Base-by-base conservation (phyloP, 2,797 vertebrate genomes). In the Gallinago stenura region DNA sequence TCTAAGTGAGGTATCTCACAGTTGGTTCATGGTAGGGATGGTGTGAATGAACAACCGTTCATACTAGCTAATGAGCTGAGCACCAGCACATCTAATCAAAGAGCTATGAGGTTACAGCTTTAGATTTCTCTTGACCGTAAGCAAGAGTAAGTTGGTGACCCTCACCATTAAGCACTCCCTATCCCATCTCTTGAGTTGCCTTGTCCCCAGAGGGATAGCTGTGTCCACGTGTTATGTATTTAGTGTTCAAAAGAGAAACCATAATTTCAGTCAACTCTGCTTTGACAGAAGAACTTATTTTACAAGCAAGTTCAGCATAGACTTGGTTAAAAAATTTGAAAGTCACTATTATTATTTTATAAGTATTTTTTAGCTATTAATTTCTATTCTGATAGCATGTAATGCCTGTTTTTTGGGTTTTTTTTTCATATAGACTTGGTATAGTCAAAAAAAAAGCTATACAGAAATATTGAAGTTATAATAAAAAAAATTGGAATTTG, bases 321-420 rank as follows among this genome's bases (percentile, higher is more conserved):
- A 60, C 13, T 39, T 57, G 12, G 13, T 69, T 90, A 25, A 75
- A 81, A 66, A 78, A 43, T 3, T 24, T 68, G 12, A 2, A 75
- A 68, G 26, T 45, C 4, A 12, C 8, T 37, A 0, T 45, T 60
- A 8, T 30, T 87, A 31, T 77, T 61, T 77, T 50, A 0, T 12
- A 39, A 69, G 22, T 53, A 64, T 81, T 56, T 81, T 7, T 78
- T 68, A 57, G 54, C 54, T 78, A 4, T 43, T 79, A 0, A 22
- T 76, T 95, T 87, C 73, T 69, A 2, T 84, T 93, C 61, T 22
- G 26, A 8, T 28, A 68, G 30, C 41, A 33, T 30, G 18, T 28
- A 39, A 4, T 54, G 46, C 33, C 54, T 60, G 25, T 0, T 8
- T 22, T 0, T 8, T 30, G 10, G 4, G 41, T 17, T 53, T 53